Evolutionary conservation across 2,113 vertebrate species (phyloP).

Genomic region (Athene cunicularia): DNA sequence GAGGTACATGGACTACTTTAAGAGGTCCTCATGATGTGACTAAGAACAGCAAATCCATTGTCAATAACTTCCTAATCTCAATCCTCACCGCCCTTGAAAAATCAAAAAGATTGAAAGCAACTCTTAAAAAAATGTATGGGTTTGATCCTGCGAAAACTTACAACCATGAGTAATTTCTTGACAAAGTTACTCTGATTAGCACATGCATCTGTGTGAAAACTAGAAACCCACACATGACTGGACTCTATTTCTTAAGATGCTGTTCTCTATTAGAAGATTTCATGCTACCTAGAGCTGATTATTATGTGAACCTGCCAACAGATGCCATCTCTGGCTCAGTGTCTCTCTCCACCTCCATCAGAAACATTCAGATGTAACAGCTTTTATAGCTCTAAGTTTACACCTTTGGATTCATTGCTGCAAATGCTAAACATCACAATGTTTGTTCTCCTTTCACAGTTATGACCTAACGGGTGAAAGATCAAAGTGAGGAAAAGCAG

Average conservation of each 20-base stretch:
- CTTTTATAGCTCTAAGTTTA: neutral
- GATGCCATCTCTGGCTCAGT: neutral
- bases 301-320: neutral
- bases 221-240: neutral
- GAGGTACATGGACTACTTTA: neutral
- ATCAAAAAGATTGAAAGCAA: neutral
- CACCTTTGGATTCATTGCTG: slow-evolving; percentile 27
- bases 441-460: slow-evolving; percentile 34
- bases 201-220: neutral
- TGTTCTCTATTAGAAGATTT: neutral
- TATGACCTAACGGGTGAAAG: neutral
- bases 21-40: neutral
- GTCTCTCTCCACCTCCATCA: neutral
- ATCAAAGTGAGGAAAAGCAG: neutral
- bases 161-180: neutral
- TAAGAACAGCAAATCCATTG: neutral
- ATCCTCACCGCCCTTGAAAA: neutral
- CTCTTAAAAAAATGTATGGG: neutral
- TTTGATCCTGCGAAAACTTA: neutral
- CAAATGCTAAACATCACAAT: neutral
- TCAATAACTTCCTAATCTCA: neutral
- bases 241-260: neutral
- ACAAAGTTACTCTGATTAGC: neutral
- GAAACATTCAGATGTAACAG: neutral
- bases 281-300: neutral